phyloP scores from a whole-genome alignment of 1,140 invertebrate genomes.

The Diuraphis noxia region DNA sequence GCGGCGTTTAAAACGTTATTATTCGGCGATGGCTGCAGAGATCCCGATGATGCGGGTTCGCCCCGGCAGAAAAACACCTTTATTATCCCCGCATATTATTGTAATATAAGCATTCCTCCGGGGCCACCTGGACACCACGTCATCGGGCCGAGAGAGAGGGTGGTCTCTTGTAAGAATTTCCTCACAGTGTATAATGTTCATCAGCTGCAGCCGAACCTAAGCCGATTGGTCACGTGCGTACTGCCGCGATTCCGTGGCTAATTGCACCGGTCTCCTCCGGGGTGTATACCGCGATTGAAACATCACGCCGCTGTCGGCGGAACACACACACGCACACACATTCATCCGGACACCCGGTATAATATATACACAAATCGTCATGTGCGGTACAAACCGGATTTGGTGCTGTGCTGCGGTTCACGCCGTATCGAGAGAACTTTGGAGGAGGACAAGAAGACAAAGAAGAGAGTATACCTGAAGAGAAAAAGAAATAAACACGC shows the following conservation, averaged over 20 bases:
- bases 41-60: not conserved
- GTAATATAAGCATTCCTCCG: constrained; percentile 13
- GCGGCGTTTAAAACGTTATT: constrained; percentile 48
- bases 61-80: constrained; percentile 19
- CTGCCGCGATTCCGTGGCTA: constrained; percentile 46
- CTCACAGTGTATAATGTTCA: not conserved
- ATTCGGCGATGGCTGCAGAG: constrained; percentile 6
- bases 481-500: not conserved
- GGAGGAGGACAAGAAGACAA: not conserved
- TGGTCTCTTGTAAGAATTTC: constrained; percentile 29
- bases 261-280: constrained; percentile 51
- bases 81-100: not conserved
- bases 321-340: not conserved
- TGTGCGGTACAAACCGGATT: constrained; percentile 51
- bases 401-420: not conserved
- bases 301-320: constrained; percentile 33
- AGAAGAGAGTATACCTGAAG: not conserved
- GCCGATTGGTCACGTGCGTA: constrained; percentile 46
- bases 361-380: constrained; percentile 49
- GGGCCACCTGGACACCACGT: constrained; percentile 39
- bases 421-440: not conserved
- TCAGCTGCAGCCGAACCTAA: constrained; percentile 46
- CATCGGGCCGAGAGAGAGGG: not conserved
- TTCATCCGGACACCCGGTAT: not conserved
- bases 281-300: constrained; percentile 32